Conservation (phyloP, 2,888 invertebrate genomes). For the Platycheirus albimanus region DNA sequence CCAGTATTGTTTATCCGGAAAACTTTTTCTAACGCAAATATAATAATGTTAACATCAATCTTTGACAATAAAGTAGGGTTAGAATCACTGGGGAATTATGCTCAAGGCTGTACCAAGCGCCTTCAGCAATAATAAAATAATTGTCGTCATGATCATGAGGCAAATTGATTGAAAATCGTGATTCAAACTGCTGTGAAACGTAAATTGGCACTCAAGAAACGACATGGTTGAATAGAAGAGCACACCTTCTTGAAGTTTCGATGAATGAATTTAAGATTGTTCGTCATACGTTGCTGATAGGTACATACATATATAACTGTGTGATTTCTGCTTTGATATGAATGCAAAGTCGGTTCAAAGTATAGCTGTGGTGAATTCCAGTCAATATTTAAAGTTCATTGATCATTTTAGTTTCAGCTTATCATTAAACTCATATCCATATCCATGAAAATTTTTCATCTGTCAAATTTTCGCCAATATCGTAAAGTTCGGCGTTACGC, state of each 20-base stretch:
- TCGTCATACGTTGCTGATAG: too few species aligned
- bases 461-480: too few species aligned
- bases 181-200: not conserved
- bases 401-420: too few species aligned
- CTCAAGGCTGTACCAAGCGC: not conserved
- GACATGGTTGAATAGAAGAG: constrained; percentile 8
- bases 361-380: too few species aligned
- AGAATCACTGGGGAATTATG: not conserved
- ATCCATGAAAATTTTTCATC: too few species aligned
- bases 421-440: too few species aligned
- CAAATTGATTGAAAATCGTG: constrained; percentile 18
- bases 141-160: not conserved
- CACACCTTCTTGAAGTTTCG: constrained; percentile 1
- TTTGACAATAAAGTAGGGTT: not conserved
- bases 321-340: too few species aligned
- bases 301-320: too few species aligned
- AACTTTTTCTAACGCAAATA: constrained; percentile 9
- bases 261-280: not conserved
- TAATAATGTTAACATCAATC: not conserved
- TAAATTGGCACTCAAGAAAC: constrained; percentile 9
- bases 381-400: too few species aligned
- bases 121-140: not conserved
- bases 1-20: not conserved
- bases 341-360: too few species aligned
- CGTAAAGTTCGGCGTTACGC: too few species aligned